phyloP scores from a whole-genome alignment of 2,888 invertebrate genomes.

The Galeruca laticollis region DNA sequence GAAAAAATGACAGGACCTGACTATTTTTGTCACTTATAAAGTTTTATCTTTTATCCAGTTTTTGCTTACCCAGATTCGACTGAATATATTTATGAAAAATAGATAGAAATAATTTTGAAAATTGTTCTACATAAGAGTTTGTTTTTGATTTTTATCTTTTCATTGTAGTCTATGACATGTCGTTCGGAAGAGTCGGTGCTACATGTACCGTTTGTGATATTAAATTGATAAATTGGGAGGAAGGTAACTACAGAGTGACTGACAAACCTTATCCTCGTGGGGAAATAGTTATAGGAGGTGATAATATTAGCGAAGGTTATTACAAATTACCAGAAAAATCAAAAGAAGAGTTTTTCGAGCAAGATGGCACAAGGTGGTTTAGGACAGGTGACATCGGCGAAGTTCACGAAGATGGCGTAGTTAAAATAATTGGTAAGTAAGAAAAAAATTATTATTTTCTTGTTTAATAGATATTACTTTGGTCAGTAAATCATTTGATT shows the following conservation, averaged over 20 bases:
- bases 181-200: constrained; percentile 86
- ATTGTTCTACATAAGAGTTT: not conserved
- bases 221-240: constrained; percentile 91
- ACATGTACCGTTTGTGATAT: constrained; percentile 89
- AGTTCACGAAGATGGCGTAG: constrained; percentile 91
- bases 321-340: constrained; percentile 92
- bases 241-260: constrained; percentile 89
- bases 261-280: constrained; percentile 90
- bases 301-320: constrained; percentile 93
- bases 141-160: not conserved
- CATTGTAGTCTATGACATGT: constrained; percentile 62
- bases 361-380: constrained; percentile 91
- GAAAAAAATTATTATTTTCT: no score
- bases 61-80: no score
- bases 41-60: no score
- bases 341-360: constrained; percentile 87
- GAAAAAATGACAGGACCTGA: no score
- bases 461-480: no score
- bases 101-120: no score
- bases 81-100: no score
- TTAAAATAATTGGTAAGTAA: constrained; percentile 92
- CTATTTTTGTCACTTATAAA: no score
- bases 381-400: constrained; percentile 97
- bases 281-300: constrained; percentile 82
- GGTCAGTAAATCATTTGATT: no score